A percentile compares a stretch with the other conserved stretches of the same genome.
phyloP scores from a whole-genome alignment of 1,140 invertebrate species.

The Tachypleus tridentatus region DNA sequence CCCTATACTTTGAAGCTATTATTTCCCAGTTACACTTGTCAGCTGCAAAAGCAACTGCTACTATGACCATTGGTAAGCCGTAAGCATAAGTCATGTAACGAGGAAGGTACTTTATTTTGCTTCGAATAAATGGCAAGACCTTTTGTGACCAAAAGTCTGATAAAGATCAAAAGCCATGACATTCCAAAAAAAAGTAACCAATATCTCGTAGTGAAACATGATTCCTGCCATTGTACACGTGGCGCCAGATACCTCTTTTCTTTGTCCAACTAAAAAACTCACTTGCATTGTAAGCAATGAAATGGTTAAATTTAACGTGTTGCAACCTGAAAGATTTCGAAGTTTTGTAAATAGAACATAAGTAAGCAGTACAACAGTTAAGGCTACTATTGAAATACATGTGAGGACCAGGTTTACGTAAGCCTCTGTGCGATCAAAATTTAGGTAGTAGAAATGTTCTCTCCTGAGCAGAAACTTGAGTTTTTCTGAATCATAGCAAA shows the following conservation, averaged over 20 bases:
- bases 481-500: slow-evolving; percentile 5
- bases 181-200: slow-evolving; percentile 21
- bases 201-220: slow-evolving; percentile 15
- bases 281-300: slow-evolving; percentile 15
- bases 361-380: slow-evolving; percentile 13
- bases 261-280: slow-evolving; percentile 17
- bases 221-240: slow-evolving; percentile 10
- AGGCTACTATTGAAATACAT: slow-evolving; percentile 13
- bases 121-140: slow-evolving; percentile 11
- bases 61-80: slow-evolving; percentile 29
- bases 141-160: slow-evolving; percentile 19
- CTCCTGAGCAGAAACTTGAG: background rate
- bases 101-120: slow-evolving; percentile 26
- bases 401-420: slow-evolving; percentile 8
- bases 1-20: slow-evolving; percentile 11
- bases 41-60: slow-evolving; percentile 27
- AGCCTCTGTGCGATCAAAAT: slow-evolving; percentile 12
- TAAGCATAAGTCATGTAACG: slow-evolving; percentile 33
- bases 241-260: slow-evolving; percentile 5
- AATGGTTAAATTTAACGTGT: slow-evolving; percentile 17
- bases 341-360: slow-evolving; percentile 13
- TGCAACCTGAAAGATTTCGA: slow-evolving; percentile 20
- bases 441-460: background rate
- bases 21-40: slow-evolving; percentile 27
- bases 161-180: slow-evolving; percentile 24